Evolutionary conservation across 2,888 invertebrate genomes (phyloP).

Genomic region (Drosophila paranaensis): DNA sequence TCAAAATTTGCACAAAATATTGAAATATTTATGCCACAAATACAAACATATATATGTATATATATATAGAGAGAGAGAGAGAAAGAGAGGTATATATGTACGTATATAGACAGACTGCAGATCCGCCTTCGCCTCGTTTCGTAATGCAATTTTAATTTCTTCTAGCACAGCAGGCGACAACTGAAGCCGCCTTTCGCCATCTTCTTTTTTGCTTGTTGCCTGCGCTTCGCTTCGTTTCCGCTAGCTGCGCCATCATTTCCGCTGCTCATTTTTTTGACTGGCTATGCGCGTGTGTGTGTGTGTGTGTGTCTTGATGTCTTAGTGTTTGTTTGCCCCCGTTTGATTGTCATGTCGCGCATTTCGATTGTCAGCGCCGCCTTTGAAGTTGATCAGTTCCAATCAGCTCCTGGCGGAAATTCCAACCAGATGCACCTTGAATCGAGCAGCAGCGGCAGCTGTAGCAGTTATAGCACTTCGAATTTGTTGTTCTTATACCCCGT

Average conservation of each 20-base stretch:
- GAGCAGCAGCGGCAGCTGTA: neutral
- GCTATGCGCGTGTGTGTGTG: constrained; percentile 33
- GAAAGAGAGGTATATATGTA: neutral
- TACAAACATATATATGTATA: constrained; percentile 25
- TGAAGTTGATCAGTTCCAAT: constrained; percentile 61
- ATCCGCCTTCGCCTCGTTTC: constrained; percentile 45
- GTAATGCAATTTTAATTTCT: constrained; percentile 81
- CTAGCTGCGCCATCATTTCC: constrained; percentile 75
- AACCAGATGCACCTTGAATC: constrained; percentile 52
- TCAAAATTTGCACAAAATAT: constrained; percentile 77
- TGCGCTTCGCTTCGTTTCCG: constrained; percentile 67
- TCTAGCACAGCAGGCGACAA: constrained; percentile 71
- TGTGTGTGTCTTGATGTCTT: constrained; percentile 31
- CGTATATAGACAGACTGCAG: constrained; percentile 29
- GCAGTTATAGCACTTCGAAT: neutral
- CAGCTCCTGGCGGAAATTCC: constrained; percentile 59
- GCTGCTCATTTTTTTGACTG: constrained; percentile 70
- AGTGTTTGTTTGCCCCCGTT: constrained; percentile 66
- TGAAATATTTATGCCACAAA: constrained; percentile 70
- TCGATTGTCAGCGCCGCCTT: constrained; percentile 63
- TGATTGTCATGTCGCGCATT: constrained; percentile 69
- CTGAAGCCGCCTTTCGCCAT: constrained; percentile 41
- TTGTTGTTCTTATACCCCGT: constrained; percentile 12
- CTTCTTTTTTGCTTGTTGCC: constrained; percentile 14
- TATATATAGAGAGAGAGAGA: too few relatives aligned